Base-by-base conservation (phyloP, 2,888 invertebrate genomes). In the Suillia variegata region DNA sequence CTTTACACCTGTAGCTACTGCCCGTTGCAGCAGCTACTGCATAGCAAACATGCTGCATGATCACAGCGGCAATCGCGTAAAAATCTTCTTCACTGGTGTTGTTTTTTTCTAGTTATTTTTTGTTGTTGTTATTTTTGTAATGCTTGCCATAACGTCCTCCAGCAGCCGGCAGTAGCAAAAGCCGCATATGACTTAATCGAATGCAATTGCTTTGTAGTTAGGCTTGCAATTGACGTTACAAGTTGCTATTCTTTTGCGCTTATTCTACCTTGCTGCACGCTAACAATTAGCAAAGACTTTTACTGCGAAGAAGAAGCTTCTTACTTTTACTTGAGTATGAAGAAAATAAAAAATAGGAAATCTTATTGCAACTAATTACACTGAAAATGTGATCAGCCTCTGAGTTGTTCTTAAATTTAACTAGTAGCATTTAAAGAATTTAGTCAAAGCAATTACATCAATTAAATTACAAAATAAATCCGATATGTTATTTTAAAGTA, bases 1-100 rank as follows among this genome's bases (percentile, higher is more conserved):
- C 50, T 56, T 56, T 56, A 56, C 56, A 56, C 56, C 56, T 56
- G 38, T 17, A 20, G 50, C 56, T 56, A 56, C 56, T 56, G 56
- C 50, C 38, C 50, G 49, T n/a, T n/a, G n/a, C n/a, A n/a, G n/a
- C n/a, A n/a, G n/a, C n/a, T n/a, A n/a, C n/a, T n/a, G n/a, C n/a
- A n/a, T 50, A 59, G 45, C 54, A 26, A 34, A 45, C 54, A 54
- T 54, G 42, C 54, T 54, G 38, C 58, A 45, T 49, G 58, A 48
- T 49, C 52, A 49, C 53, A 21, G 48, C 59, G 50, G 6, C 50
- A 59, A 59, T 59, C 59, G 54, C 54, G 18, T 17, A 54, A 42
- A 59, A 54, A 59, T 59, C 54, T 42, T n/a, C n/a, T n/a, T n/a
- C n/a, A n/a, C n/a, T n/a, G n/a, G n/a, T n/a, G n/a, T n/a, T n/a